These are phyloP conservation scores for Propithecus deckenii DNA, from an alignment of 2,797 vertebrate genomes.

Conservation along the genomic window DNA sequence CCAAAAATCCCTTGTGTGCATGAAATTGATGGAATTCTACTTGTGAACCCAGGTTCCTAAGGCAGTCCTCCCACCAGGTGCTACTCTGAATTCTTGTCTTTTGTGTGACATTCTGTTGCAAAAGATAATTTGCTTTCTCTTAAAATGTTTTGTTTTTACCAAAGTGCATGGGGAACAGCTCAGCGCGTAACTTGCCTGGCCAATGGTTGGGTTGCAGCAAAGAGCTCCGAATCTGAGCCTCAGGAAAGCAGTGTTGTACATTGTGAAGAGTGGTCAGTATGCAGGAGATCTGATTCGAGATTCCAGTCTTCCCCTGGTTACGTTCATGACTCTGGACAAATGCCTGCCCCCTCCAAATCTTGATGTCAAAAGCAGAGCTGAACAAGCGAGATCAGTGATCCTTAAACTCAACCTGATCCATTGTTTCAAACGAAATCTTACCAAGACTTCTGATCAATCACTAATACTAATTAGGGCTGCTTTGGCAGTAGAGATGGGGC, in stretches of 20 bases:
- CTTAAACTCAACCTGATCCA: not conserved
- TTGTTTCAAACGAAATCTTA: not conserved
- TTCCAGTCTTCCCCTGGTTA: not conserved
- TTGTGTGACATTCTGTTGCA: not conserved
- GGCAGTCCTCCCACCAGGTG: not conserved
- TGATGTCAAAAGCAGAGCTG: not conserved
- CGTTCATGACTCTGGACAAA: not conserved
- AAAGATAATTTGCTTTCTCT: conserved; percentile 24
- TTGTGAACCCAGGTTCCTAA: not conserved
- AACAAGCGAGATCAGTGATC: not conserved
- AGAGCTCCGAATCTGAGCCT: not conserved
- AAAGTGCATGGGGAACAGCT: not conserved
- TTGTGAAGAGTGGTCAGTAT: not conserved
- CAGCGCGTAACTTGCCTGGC: not conserved
- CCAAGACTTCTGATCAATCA: not conserved
- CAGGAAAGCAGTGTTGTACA: not conserved
- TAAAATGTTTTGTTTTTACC: conserved; percentile 38
- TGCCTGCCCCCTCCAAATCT: not conserved
- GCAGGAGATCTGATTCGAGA: not conserved
- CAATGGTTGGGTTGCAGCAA: conserved; percentile 49
- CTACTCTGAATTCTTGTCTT: not conserved
- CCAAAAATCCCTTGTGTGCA: not conserved
- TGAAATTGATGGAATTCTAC: conserved; percentile 33
- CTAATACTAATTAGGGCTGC: not conserved
- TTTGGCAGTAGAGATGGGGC: not conserved